Conservation (phyloP, 2,113 vertebrate species). For the Amazona guildingii region DNA sequence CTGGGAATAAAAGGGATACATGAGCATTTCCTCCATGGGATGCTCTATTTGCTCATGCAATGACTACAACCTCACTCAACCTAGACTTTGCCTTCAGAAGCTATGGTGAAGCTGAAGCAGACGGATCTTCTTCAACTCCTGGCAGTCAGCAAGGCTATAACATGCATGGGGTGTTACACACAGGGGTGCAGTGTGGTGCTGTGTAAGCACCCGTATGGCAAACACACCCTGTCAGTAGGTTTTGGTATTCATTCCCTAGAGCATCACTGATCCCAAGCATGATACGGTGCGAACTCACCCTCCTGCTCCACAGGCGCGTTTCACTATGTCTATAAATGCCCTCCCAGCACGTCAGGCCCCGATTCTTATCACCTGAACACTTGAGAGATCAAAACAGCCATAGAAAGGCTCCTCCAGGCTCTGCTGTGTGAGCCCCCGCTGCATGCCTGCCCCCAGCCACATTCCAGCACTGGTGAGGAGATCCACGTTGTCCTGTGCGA, state of each 20-base stretch:
- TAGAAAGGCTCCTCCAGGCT: not conserved
- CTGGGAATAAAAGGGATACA: not conserved
- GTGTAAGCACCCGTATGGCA: fast-evolving
- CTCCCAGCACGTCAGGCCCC: not conserved
- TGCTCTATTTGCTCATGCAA: not conserved
- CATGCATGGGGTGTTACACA: fast-evolving
- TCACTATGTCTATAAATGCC: not conserved
- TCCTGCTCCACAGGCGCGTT: not conserved
- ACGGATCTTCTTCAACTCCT: not conserved
- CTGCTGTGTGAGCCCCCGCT: not conserved
- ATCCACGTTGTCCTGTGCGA: not conserved
- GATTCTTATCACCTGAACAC: constrained; percentile 29
- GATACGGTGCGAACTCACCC: not conserved
- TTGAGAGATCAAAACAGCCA: constrained; percentile 30
- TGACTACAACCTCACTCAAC: not conserved
- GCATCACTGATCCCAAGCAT: not conserved
- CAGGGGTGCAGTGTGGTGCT: not conserved
- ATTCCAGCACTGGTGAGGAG: not conserved
- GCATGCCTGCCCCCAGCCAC: not conserved
- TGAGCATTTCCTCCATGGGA: not conserved
- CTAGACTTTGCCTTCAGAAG: not conserved
- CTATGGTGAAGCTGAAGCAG: not conserved
- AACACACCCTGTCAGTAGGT: not conserved
- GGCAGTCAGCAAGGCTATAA: not conserved
- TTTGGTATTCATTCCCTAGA: not conserved